Evolutionary conservation across 2,113 vertebrate genomes (phyloP).

Genomic region (Galemys pyrenaicus): DNA sequence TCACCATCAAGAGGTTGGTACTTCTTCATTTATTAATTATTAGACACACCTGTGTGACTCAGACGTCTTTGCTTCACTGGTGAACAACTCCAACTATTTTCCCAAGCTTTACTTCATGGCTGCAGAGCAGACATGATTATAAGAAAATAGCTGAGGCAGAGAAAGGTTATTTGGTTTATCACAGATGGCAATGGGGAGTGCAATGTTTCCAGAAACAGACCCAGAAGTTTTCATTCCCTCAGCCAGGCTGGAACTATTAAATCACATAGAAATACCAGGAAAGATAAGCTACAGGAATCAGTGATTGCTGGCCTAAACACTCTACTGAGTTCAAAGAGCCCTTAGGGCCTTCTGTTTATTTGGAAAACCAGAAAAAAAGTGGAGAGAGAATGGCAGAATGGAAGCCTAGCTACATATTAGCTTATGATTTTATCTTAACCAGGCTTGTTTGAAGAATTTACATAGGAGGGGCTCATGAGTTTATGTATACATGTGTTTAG

Average conservation of each 20-base stretch:
- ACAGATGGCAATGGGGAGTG: slow-evolving; percentile 44
- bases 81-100: neutral
- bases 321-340: slow-evolving; percentile 73
- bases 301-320: slow-evolving; percentile 72
- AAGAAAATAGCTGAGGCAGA: slow-evolving; percentile 60
- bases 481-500: neutral
- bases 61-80: neutral
- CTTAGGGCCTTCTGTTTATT: slow-evolving; percentile 72
- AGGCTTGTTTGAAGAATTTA: slow-evolving; percentile 47
- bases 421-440: slow-evolving; percentile 62
- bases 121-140: neutral
- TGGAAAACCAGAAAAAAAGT: slow-evolving; percentile 56
- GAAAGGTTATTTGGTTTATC: slow-evolving; percentile 68
- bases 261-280: slow-evolving; percentile 74
- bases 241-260: slow-evolving; percentile 72
- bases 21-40: slow-evolving; percentile 55
- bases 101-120: neutral
- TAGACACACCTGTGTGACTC: neutral
- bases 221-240: slow-evolving; percentile 65
- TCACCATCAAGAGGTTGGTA: slow-evolving; percentile 30
- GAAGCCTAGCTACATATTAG: slow-evolving; percentile 59
- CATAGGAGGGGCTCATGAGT: neutral
- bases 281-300: slow-evolving; percentile 76
- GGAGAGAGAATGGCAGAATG: slow-evolving; percentile 22
- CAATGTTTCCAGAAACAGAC: slow-evolving; percentile 47